Conservation (phyloP, 2,113 vertebrate species). For the Psophia crepitans region DNA sequence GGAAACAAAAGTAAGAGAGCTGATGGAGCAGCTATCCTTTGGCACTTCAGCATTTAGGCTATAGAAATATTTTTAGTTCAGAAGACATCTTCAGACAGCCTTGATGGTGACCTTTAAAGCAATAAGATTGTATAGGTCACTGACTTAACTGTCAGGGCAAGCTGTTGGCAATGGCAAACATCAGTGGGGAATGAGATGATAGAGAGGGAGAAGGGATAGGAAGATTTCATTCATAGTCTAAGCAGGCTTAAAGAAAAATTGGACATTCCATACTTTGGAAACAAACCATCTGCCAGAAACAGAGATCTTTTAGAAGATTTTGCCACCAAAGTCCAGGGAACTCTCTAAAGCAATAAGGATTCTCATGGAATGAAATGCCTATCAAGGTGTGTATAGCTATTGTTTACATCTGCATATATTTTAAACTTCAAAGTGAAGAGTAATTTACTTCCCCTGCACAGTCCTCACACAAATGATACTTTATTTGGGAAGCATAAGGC, state of each 20-base stretch:
- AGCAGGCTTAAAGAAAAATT: not conserved
- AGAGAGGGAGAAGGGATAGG: not conserved
- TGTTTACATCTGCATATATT: not conserved
- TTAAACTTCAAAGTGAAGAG: not conserved
- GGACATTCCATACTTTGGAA: not conserved
- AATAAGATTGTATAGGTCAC: not conserved
- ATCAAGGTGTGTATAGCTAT: not conserved
- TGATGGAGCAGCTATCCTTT: not conserved
- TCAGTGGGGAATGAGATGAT: not conserved
- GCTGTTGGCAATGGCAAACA: not conserved
- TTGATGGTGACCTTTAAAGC: not conserved
- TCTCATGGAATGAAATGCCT: not conserved
- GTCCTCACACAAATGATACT: not conserved
- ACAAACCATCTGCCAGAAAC: not conserved
- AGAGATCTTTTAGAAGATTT: not conserved
- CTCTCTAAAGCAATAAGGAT: not conserved
- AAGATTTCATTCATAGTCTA: not conserved
- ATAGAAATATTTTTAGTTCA: not conserved
- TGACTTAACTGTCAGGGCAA: not conserved
- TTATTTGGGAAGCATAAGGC: not conserved
- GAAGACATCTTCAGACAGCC: not conserved
- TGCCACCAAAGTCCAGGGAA: not conserved
- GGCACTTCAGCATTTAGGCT: not conserved
- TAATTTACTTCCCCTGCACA: not conserved
- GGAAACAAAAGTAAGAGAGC: not conserved